Percentiles rank a stretch among this genome's conserved stretches.
phyloP scores from a whole-genome alignment of 2,888 invertebrate species.

The Agriopis aurantiaria region DNA sequence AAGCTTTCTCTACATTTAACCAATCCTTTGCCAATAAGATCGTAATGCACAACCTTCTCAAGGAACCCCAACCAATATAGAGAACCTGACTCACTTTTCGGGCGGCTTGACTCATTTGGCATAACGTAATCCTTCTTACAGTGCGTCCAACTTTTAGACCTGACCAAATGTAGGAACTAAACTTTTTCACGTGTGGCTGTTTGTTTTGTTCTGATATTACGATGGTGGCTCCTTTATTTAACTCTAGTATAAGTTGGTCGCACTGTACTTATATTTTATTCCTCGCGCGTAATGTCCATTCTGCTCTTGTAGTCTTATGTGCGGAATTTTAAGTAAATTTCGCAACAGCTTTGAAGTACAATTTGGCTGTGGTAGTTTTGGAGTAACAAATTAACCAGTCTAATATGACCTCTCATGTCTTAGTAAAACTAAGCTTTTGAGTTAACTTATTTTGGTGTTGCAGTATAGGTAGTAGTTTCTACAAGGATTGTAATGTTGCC shows the following conservation, averaged over 20 bases:
- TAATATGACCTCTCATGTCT: neutral
- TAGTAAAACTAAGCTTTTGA: neutral
- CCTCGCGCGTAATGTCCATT: conserved; percentile 28
- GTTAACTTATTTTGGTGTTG: neutral
- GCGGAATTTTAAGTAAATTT: conserved; percentile 51
- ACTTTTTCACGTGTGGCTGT: neutral
- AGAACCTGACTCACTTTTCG: conserved; percentile 40
- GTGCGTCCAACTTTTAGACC: neutral
- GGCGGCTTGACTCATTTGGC: conserved; percentile 28
- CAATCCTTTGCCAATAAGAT: conserved; percentile 10
- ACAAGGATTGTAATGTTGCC: neutral
- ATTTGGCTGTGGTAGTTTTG: conserved; percentile 1
- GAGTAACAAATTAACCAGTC: neutral
- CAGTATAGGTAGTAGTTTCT: neutral
- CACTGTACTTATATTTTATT: conserved; percentile 29
- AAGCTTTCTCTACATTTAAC: neutral
- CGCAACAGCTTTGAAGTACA: conserved; percentile 35
- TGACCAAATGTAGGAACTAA: neutral
- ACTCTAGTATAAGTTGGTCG: neutral
- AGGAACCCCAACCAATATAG: conserved; percentile 31
- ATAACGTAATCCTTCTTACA: conserved; percentile 33
- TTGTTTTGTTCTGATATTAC: neutral
- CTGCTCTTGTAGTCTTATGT: conserved; percentile 43
- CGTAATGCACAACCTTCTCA: conserved; percentile 28
- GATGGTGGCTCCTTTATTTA: neutral